Evolutionary conservation across 2,797 vertebrate species (phyloP), one percentile per base, ranked within the genome.

Genomic region (Gymnothorax javanicus): DNA sequence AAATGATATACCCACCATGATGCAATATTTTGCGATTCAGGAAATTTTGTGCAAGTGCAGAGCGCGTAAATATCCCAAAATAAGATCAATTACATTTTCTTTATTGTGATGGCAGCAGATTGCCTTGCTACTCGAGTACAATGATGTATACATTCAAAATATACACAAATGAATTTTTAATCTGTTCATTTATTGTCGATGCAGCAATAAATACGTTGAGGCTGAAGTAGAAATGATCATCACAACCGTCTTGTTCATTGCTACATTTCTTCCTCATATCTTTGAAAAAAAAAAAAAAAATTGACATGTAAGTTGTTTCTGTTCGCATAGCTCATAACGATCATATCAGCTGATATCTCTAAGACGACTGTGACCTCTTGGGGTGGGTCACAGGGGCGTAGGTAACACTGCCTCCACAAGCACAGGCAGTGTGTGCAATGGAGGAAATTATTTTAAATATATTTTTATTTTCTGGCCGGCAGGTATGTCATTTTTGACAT

Each of bases 341-440:
- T 23, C 64, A 69, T n/a, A n/a, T 67, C 33, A 43, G 33, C 58
- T 59, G 17, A 11, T 73, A 73, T 77, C 73, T 52, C 73, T 6
- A 43, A 50, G 73, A 17, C 43, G 43, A 77, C 73, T 77, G 33
- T 77, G 73, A 77, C 73, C 73, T 77, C 73, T 77, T 50, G 73
- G 43, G 73, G 73, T 77, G 27, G 73, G 73, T 77, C 73, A 77
- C 6, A 77, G 73, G 73, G 73, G 33, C 33, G 73, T 77, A 43
- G 73, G 73, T 77, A 50, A 77, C 52, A 77, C 33, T 77, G 43
- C 20, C 73, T 77, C 73, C 17, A 52, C 50, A 77, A 20, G 52
- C 13, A 43, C 4, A 77, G 73, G 73, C 43, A 77, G 73, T 33
- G 73, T 43, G 13, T 77, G 52, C 20, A 77, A 77, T 77, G 73